A percentile compares a stretch with the other conserved stretches of the same genome.
phyloP scores from a whole-genome alignment of 2,113 vertebrate genomes.

The Macroglossus sobrinus region DNA sequence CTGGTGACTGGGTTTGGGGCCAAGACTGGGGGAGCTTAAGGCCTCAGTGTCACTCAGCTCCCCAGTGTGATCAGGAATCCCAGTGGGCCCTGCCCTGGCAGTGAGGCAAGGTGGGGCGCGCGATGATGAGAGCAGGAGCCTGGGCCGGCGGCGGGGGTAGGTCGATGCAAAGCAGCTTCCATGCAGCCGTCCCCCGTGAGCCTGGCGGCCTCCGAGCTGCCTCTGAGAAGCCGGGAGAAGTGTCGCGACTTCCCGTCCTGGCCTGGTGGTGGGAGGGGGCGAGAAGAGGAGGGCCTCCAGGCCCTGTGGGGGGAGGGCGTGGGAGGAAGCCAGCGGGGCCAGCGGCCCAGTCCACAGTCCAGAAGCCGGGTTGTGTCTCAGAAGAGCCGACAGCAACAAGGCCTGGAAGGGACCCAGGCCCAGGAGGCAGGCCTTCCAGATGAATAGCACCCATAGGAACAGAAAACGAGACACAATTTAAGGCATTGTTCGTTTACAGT shows the following conservation, averaged over 20 bases:
- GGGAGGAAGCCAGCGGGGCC: constrained; percentile 42
- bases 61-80: neutral
- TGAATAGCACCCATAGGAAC: constrained; percentile 72
- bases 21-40: constrained; percentile 56
- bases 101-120: constrained; percentile 51
- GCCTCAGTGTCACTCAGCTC: constrained; percentile 61
- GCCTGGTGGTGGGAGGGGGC: neutral
- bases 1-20: constrained; percentile 62
- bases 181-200: neutral
- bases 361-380: neutral
- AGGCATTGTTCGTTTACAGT: constrained; percentile 73
- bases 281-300: neutral
- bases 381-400: constrained; percentile 41
- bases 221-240: constrained; percentile 9
- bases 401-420: constrained; percentile 23
- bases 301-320: neutral
- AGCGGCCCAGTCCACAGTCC: neutral
- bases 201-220: neutral
- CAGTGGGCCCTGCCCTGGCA: constrained; percentile 25
- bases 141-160: neutral
- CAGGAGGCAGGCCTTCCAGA: constrained; percentile 57
- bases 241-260: neutral
- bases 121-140: neutral
- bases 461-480: constrained; percentile 62
- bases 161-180: neutral